Percentiles rank a stretch among this genome's conserved stretches.
Conservation (phyloP, 2,888 invertebrate species). For the Hyalella azteca region DNA sequence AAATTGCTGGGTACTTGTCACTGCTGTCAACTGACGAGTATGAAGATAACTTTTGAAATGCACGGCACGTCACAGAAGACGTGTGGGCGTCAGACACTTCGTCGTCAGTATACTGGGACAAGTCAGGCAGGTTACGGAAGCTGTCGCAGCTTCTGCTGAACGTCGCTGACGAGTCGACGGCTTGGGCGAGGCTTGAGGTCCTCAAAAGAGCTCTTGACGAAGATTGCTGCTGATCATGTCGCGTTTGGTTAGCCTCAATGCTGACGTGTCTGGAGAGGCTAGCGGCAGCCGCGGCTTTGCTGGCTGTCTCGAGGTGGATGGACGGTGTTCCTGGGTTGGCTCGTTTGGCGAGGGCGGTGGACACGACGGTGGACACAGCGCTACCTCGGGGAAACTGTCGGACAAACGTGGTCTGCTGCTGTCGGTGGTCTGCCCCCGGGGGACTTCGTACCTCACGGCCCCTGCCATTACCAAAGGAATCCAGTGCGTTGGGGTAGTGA, state of each 20-base stretch:
- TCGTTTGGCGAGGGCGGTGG: background rate
- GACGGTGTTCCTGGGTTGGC: background rate
- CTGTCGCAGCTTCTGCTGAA: constrained; percentile 22
- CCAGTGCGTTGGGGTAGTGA: background rate
- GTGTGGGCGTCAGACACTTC: background rate
- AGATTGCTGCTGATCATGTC: background rate
- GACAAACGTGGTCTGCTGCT: background rate
- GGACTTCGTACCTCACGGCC: constrained; percentile 7
- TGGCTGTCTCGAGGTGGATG: too few relatives aligned
- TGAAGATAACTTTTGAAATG: background rate
- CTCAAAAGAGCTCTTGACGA: background rate
- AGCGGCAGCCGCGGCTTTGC: constrained; percentile 19
- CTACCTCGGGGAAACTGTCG: background rate
- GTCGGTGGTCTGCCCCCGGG: constrained; percentile 13
- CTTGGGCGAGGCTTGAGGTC: background rate
- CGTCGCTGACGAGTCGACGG: background rate
- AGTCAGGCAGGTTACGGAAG: background rate
- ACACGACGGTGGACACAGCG: constrained; percentile 12
- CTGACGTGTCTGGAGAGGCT: constrained; percentile 14
- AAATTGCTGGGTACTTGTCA: background rate
- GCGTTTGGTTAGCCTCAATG: constrained; percentile 6
- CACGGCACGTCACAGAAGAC: background rate
- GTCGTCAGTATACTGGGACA: background rate
- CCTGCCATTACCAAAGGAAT: constrained; percentile 27
- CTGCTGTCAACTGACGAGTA: background rate